Evolutionary conservation across 2,113 vertebrate species (phyloP).

Genomic region (Oreochromis niloticus): DNA sequence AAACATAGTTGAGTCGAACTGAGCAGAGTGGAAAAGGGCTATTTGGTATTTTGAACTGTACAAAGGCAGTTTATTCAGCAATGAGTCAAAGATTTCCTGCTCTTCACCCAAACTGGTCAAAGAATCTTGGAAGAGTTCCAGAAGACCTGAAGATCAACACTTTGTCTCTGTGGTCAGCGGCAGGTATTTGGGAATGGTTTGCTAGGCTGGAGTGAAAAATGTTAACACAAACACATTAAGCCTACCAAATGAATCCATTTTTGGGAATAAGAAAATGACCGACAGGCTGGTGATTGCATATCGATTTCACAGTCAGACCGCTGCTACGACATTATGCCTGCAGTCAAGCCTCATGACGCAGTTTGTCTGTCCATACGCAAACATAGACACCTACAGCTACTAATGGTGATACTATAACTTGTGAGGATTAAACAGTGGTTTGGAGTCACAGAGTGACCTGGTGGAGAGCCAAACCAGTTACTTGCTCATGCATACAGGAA

Average conservation of each 20-base stretch:
- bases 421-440: not conserved
- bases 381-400: not conserved
- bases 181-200: not conserved
- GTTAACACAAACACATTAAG: not conserved
- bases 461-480: not conserved
- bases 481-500: not conserved
- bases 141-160: not conserved
- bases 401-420: not conserved
- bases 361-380: not conserved
- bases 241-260: not conserved
- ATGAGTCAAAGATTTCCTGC: not conserved
- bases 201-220: not conserved
- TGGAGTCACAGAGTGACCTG: not conserved
- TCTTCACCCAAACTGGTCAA: not conserved
- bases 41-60: not conserved
- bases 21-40: not conserved
- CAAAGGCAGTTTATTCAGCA: not conserved
- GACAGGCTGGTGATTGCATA: conserved; percentile 14
- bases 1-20: not conserved
- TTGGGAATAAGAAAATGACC: not conserved
- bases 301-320: not conserved
- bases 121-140: not conserved
- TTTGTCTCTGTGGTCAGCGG: not conserved
- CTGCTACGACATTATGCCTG: not conserved
- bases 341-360: not conserved